Evolutionary conservation across 1,140 invertebrate species (phyloP).

Genomic region (Drosophila repletoides): DNA sequence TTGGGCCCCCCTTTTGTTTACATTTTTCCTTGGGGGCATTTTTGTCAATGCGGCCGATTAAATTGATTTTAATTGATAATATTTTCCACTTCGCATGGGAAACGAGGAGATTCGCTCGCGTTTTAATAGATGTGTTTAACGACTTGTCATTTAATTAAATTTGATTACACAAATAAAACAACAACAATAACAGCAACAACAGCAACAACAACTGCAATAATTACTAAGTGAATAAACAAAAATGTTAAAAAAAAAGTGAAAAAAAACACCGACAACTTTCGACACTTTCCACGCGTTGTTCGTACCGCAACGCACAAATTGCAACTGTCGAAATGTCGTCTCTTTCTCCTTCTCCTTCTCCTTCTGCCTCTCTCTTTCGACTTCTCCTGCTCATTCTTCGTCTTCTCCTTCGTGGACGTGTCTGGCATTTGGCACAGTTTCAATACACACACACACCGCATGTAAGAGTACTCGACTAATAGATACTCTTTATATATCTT

Average conservation of each 20-base stretch:
- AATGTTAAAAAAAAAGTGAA: not conserved
- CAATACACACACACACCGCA: constrained; percentile 44
- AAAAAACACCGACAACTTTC: constrained; percentile 1
- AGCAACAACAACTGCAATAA: constrained; percentile 5
- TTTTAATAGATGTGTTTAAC: constrained; percentile 66
- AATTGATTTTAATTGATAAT: constrained; percentile 77
- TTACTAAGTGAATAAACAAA: too few species aligned
- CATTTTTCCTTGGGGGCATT: constrained; percentile 69
- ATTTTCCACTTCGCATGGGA: constrained; percentile 28
- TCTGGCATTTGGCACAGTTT: constrained; percentile 57
- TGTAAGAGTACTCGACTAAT: too few species aligned
- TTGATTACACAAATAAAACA: constrained; percentile 11
- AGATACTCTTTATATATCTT: too few species aligned
- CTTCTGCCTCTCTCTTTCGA: too few species aligned
- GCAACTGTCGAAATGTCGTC: constrained; percentile 72
- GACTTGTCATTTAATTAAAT: constrained; percentile 67
- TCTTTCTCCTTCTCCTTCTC: constrained; percentile 5
- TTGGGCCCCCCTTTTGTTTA: constrained; percentile 48
- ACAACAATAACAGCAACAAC: not conserved
- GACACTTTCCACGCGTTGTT: constrained; percentile 46
- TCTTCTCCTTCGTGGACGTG: not conserved
- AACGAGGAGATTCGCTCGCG: constrained; percentile 25
- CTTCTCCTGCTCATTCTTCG: too few species aligned
- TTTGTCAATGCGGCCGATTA: constrained; percentile 14
- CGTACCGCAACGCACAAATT: constrained; percentile 59